Evolutionary conservation across 2,888 invertebrate genomes (phyloP).

Genomic region (Bembecia ichneumoniformis): DNA sequence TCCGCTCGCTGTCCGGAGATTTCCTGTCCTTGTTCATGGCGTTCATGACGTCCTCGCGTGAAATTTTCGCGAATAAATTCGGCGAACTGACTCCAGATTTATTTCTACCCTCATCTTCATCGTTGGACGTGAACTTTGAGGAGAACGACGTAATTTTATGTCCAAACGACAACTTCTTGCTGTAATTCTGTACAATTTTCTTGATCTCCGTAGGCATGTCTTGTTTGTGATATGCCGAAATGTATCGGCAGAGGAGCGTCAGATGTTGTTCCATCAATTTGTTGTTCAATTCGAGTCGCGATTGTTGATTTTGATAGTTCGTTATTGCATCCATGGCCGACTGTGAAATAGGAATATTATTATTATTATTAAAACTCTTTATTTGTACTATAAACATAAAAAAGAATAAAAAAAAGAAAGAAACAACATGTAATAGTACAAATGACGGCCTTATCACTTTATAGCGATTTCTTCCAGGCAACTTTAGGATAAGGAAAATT

Average conservation of each 20-base stretch:
- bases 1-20: constrained; percentile 37
- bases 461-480: too few relatives aligned
- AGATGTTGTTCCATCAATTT: constrained; percentile 83
- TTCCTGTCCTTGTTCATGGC: constrained; percentile 21
- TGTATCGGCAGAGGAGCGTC: constrained; percentile 78
- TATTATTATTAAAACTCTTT: too few relatives aligned
- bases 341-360: constrained; percentile 41
- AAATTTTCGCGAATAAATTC: constrained; percentile 54
- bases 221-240: constrained; percentile 77
- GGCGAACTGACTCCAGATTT: constrained; percentile 55
- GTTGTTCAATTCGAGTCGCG: constrained; percentile 79
- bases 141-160: constrained; percentile 51
- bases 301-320: constrained; percentile 74
- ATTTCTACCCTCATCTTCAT: constrained; percentile 52
- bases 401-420: too few relatives aligned
- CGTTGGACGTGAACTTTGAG: constrained; percentile 42
- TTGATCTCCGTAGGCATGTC: constrained; percentile 83
- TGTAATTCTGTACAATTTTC: constrained; percentile 78
- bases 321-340: constrained; percentile 77
- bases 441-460: too few relatives aligned
- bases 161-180: constrained; percentile 46
- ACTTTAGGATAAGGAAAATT: too few relatives aligned
- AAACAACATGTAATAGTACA: too few relatives aligned
- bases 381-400: too few relatives aligned
- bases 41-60: constrained; percentile 34